Percentiles rank a stretch among this genome's conserved stretches.
Evolutionary conservation across 2,888 invertebrate species (phyloP).

Genomic region (Frankliniella fusca): DNA sequence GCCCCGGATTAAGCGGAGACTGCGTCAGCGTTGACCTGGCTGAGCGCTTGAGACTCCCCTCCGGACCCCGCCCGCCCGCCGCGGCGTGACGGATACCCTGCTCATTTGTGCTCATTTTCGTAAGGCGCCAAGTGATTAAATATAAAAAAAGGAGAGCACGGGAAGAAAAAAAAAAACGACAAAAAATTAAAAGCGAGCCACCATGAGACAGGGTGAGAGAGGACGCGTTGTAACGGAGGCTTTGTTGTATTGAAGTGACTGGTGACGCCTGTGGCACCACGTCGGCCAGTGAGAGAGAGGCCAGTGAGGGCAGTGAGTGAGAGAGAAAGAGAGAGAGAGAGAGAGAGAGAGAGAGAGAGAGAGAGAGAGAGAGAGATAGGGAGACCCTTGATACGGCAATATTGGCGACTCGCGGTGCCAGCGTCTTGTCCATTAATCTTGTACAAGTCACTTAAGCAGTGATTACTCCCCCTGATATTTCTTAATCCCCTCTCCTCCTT

Average conservation of each 20-base stretch:
- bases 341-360: no score
- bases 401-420: neutral
- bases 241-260: no score
- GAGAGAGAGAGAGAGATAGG: no score
- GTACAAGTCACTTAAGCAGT: constrained; percentile 25
- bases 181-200: neutral
- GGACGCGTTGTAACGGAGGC: no score
- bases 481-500: constrained; percentile 5
- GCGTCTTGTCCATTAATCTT: constrained; percentile 11
- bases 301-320: no score
- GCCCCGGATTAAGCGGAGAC: no score
- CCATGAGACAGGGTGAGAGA: neutral
- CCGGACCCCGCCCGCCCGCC: no score
- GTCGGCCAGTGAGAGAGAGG: no score
- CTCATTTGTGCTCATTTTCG: constrained; percentile 6
- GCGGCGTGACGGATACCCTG: neutral
- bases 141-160: neutral
- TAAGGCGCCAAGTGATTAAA: neutral
- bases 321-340: no score
- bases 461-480: constrained; percentile 24
- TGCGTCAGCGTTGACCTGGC: no score
- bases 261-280: no score
- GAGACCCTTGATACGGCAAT: neutral
- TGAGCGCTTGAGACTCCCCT: no score
- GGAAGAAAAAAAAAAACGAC: neutral